phyloP scores from a whole-genome alignment of 2,888 invertebrate species.

The Callinectes sapidus region DNA sequence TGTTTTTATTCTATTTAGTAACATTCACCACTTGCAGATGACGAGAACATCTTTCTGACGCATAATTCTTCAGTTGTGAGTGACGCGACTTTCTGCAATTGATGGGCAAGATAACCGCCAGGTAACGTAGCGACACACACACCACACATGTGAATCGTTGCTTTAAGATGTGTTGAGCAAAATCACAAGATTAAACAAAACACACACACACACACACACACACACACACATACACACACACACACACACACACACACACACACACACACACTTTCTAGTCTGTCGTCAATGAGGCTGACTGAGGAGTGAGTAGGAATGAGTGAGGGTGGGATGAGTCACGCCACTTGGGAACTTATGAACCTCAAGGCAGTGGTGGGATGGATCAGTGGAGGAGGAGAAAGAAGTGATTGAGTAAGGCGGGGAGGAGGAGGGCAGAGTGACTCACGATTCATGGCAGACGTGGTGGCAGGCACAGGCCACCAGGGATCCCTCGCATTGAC shows the following conservation, averaged over 20 bases:
- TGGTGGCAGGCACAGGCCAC: background rate
- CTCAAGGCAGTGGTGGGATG: background rate
- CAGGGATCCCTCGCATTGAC: conserved; percentile 9
- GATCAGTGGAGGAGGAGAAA: background rate
- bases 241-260: conserved; percentile 42
- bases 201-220: conserved; percentile 43
- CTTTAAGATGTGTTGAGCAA: background rate
- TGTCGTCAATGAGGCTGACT: background rate
- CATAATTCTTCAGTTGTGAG: too few relatives aligned
- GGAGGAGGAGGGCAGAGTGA: background rate
- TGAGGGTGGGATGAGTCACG: background rate
- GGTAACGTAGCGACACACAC: background rate
- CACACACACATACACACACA: conserved; percentile 40
- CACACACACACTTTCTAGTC: background rate
- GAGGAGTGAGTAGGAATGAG: background rate
- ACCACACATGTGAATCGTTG: background rate
- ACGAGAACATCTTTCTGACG: too few relatives aligned
- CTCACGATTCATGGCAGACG: conserved; percentile 13
- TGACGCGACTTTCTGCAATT: too few relatives aligned
- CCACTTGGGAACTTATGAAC: background rate
- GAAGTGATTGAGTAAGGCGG: conserved; percentile 21
- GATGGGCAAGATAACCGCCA: too few relatives aligned
- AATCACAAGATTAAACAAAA: background rate
- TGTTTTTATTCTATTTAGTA: too few relatives aligned
- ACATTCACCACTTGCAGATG: too few relatives aligned